These are phyloP conservation scores for Ameiurus melas DNA, from an alignment of 2,113 vertebrate genomes.

Conservation along the genomic window DNA sequence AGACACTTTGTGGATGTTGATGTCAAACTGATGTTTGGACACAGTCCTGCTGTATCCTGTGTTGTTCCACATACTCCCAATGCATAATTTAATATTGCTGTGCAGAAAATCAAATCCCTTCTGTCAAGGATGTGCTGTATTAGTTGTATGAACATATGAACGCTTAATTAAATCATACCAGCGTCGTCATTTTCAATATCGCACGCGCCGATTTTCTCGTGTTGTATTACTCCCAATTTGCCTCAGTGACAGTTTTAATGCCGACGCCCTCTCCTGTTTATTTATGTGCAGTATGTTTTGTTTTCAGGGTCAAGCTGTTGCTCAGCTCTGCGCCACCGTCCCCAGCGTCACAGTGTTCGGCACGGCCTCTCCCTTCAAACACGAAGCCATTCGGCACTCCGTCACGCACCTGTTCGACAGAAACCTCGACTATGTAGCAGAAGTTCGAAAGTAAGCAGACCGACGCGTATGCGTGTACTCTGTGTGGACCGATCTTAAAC, in stretches of 20 bases:
- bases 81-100: background rate
- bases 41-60: background rate
- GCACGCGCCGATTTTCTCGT: background rate
- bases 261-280: slow-evolving; percentile 1
- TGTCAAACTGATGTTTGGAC: background rate
- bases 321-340: slow-evolving; percentile 93
- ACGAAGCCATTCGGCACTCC: slow-evolving; percentile 91
- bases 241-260: background rate
- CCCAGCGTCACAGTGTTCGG: slow-evolving; percentile 92
- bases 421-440: slow-evolving; percentile 92
- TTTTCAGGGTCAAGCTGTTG: slow-evolving; percentile 92
- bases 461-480: background rate
- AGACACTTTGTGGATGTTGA: background rate
- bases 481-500: background rate
- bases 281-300: slow-evolving; percentile 48
- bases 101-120: slow-evolving; percentile 13
- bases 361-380: slow-evolving; percentile 93
- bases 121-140: background rate
- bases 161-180: background rate
- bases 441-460: slow-evolving; percentile 89
- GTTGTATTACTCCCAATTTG: background rate
- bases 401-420: slow-evolving; percentile 95
- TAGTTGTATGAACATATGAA: background rate
- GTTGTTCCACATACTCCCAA: background rate
- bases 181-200: background rate